phyloP scores from a whole-genome alignment of 2,797 vertebrate species.

The Enteromius unitaeniatus region DNA sequence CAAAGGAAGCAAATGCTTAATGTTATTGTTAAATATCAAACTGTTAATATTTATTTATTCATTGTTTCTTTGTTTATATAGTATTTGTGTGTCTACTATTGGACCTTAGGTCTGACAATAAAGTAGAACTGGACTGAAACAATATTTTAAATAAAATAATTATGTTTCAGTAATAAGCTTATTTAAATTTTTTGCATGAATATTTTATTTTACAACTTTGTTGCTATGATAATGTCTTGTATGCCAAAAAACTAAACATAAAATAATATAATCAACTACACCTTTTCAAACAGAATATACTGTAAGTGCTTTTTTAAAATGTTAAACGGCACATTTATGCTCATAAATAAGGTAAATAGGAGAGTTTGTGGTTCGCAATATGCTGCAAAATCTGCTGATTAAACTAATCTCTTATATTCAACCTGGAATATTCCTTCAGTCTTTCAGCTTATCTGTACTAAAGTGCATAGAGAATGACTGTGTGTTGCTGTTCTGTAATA shows the following conservation, averaged over 20 bases:
- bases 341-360: neutral
- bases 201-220: neutral
- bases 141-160: neutral
- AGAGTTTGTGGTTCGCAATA: neutral
- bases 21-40: no score
- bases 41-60: no score
- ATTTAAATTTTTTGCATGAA: neutral
- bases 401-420: neutral
- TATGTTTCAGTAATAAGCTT: no score
- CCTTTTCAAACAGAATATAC: neutral
- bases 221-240: neutral
- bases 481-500: conserved; percentile 1
- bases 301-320: neutral
- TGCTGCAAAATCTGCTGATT: neutral
- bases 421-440: neutral
- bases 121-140: neutral
- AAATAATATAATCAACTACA: neutral
- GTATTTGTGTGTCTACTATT: neutral
- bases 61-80: neutral
- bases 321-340: neutral
- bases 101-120: neutral
- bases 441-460: neutral
- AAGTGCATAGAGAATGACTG: neutral
- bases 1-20: no score
- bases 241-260: neutral